phyloP scores from a whole-genome alignment of 2,113 vertebrate genomes.

The Ptilorrhoa leucosticta region DNA sequence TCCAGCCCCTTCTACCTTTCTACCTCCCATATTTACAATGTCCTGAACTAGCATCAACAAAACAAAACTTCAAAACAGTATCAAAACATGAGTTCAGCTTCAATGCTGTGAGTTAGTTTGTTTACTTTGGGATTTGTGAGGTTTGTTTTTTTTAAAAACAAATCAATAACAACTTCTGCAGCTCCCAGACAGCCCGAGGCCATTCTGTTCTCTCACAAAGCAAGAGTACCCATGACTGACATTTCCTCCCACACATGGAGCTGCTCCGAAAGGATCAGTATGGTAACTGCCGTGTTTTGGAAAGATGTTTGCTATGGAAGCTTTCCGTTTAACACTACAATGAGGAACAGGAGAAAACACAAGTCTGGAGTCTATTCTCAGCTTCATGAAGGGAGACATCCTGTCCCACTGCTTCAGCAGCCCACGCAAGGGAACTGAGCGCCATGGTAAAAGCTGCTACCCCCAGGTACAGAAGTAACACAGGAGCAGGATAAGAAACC shows the following conservation, averaged over 20 bases:
- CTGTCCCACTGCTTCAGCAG: not conserved
- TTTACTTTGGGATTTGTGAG: not conserved
- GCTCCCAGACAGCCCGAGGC: not conserved
- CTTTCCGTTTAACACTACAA: not conserved
- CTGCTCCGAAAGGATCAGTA: not conserved
- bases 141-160: too few species aligned
- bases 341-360: not conserved
- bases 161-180: not conserved
- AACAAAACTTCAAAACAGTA: not conserved
- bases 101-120: not conserved
- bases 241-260: not conserved
- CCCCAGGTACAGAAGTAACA: not conserved
- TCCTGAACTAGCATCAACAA: not conserved
- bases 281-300: conserved; percentile 16
- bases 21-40: not conserved
- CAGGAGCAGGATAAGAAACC: not conserved
- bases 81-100: not conserved
- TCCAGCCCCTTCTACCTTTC: not conserved
- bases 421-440: not conserved
- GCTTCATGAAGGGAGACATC: not conserved
- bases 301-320: not conserved
- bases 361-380: not conserved
- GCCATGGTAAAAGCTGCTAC: not conserved
- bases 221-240: not conserved
- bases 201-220: not conserved